Conservation (phyloP, 2,113 vertebrate species). For the Microtus richardsoni region DNA sequence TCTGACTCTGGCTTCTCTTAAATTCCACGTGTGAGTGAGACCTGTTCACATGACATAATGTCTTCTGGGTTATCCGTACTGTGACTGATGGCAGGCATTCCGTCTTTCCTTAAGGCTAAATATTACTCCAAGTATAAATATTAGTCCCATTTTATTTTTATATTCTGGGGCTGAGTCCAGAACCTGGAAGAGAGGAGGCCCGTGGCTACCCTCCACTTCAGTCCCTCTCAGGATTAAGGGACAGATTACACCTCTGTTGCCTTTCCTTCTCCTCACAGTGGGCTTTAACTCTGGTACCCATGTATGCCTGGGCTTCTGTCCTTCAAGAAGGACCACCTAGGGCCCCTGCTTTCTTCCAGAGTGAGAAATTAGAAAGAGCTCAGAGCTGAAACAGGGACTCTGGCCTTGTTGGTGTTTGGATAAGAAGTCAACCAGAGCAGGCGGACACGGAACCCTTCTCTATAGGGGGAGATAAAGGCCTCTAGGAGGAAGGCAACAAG, state of each 20-base stretch:
- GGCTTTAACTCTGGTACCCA: background rate
- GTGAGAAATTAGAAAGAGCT: background rate
- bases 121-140: background rate
- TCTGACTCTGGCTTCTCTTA: background rate
- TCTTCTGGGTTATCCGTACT: background rate
- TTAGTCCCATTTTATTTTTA: background rate
- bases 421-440: background rate
- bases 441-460: background rate
- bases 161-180: background rate
- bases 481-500: background rate
- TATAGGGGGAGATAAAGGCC: fast-evolving
- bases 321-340: background rate
- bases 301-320: background rate
- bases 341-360: background rate
- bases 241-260: background rate
- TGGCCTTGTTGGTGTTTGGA: background rate
- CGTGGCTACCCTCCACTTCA: background rate
- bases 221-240: background rate
- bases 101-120: background rate
- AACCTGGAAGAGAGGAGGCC: background rate
- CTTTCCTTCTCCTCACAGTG: background rate
- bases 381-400: background rate
- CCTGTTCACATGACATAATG: background rate
- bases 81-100: background rate
- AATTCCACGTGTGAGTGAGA: background rate